These are phyloP conservation scores for Hololepta plana DNA, from an alignment of 2,888 invertebrate genomes.

Conservation along the genomic window DNA sequence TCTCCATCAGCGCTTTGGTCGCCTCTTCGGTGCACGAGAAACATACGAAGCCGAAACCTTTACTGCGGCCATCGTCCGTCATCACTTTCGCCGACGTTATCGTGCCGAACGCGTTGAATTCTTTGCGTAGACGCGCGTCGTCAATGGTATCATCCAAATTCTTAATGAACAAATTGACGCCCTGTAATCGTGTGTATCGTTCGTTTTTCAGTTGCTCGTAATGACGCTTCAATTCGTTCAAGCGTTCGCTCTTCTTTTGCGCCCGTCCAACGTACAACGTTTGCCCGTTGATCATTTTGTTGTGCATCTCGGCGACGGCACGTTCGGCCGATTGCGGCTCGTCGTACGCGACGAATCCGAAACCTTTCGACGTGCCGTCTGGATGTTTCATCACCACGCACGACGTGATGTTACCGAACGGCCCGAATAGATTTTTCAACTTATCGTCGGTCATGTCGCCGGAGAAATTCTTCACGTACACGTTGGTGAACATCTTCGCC, in stretches of 20 bases:
- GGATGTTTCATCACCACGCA: constrained; percentile 83
- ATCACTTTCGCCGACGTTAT: constrained; percentile 54
- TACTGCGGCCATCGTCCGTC: constrained; percentile 33
- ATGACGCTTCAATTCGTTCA: constrained; percentile 85
- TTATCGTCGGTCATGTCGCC: constrained; percentile 82
- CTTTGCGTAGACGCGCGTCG: constrained; percentile 42
- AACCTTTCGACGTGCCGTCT: constrained; percentile 90
- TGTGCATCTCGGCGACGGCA: constrained; percentile 82
- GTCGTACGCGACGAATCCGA: constrained; percentile 97
- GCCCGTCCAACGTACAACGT: constrained; percentile 90
- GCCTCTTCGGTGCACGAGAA: constrained; percentile 51
- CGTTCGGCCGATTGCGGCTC: constrained; percentile 88
- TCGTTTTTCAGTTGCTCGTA: constrained; percentile 91
- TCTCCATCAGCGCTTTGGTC: constrained; percentile 51
- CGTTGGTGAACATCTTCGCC: constrained; percentile 90
- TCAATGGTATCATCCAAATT: constrained; percentile 52
- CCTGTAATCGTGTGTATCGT: constrained; percentile 48
- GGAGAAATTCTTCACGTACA: constrained; percentile 96
- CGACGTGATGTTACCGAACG: constrained; percentile 82
- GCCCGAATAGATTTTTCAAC: constrained; percentile 74
- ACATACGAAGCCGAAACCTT: constrained; percentile 51
- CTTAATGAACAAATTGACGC: constrained; percentile 57
- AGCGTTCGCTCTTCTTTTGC: constrained; percentile 95
- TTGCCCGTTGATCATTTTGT: constrained; percentile 60
- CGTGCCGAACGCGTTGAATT: constrained; percentile 45